Percentiles rank a stretch among this genome's conserved stretches.
phyloP scores from a whole-genome alignment of 2,888 invertebrate species.

The Pseudolycoriella hygida region DNA sequence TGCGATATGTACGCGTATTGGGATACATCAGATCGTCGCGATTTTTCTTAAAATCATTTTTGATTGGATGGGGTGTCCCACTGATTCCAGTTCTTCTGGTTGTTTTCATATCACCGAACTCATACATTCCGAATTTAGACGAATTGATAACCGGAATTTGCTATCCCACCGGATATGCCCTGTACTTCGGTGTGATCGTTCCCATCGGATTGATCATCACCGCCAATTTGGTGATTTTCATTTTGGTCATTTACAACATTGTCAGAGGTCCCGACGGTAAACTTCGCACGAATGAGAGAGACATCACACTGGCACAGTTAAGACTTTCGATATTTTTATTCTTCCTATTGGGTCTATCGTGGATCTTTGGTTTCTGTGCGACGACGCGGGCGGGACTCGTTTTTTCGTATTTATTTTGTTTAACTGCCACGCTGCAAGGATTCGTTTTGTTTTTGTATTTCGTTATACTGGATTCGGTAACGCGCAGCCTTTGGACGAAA shows the following conservation, averaged over 20 bases:
- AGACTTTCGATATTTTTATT: conserved; percentile 38
- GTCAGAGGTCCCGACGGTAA: conserved; percentile 32
- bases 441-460: conserved; percentile 44
- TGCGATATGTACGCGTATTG: conserved; percentile 46
- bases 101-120: conserved; percentile 29
- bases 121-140: conserved; percentile 26
- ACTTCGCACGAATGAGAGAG: conserved; percentile 23
- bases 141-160: conserved; percentile 31
- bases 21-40: conserved; percentile 37
- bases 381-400: conserved; percentile 30
- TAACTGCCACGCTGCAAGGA: conserved; percentile 43
- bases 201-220: conserved; percentile 35
- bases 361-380: conserved; percentile 41
- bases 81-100: conserved; percentile 33
- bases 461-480: conserved; percentile 35
- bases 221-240: conserved; percentile 35
- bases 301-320: conserved; percentile 32
- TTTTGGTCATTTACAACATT: conserved; percentile 35
- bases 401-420: conserved; percentile 42
- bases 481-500: conserved; percentile 33
- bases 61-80: conserved; percentile 46
- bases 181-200: conserved; percentile 33
- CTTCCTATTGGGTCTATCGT: conserved; percentile 40
- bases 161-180: conserved; percentile 34
- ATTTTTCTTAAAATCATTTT: conserved; percentile 42